Base-by-base conservation (phyloP, 1,140 invertebrate genomes). In the Pogonomyrmex barbatus region DNA sequence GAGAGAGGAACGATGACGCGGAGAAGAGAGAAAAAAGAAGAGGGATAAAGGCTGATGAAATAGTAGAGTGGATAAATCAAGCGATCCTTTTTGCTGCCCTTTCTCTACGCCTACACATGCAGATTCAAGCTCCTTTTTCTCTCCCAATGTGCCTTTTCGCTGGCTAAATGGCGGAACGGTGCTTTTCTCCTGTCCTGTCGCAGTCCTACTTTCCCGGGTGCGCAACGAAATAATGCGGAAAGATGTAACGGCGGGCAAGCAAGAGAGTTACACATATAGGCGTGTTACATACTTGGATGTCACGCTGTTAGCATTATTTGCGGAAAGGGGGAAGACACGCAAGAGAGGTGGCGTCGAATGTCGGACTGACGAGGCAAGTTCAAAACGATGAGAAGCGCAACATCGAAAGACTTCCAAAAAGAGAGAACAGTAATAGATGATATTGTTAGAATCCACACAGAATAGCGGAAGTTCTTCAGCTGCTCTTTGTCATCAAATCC, bases 161-260 rank as follows among this genome's bases (percentile, higher is more conserved):
- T 85, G 45, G 45, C 78, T 91, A 87, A 84, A 91, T 89, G 54
- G 75, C 82, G 86, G 76, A 89, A 91, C 71, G 86, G 82, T 79
- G 87, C 89, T 90, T 90, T 86, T 90, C 77, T 86, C 88, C 81
- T 88, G 67, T 73, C 88, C 71, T 87, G 88, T 73, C 86, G 77
- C 85, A 83, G 86, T 90, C 65, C 78, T 79, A 68, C 90, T 90
- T 93, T 92, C 91, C 88, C 89, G 89, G 90, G 91, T 90, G 91
- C 90, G 91, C 88, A 91, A 92, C 89, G 86, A 89, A 89, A 86
- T 71, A 82, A 86, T 30, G 50, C 45, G 52, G 45, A 50, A 39
- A 60, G 33, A 65, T 85, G 76, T 63, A 78, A 47, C 45, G 45
- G 70, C 52, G 47, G 33, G 30, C 42, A 50, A 45, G 45, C 8